A percentile compares a stretch with the other conserved stretches of the same genome.
Conservation (phyloP, 1,140 invertebrate genomes). For the Macrosteles quadrilineatus region DNA sequence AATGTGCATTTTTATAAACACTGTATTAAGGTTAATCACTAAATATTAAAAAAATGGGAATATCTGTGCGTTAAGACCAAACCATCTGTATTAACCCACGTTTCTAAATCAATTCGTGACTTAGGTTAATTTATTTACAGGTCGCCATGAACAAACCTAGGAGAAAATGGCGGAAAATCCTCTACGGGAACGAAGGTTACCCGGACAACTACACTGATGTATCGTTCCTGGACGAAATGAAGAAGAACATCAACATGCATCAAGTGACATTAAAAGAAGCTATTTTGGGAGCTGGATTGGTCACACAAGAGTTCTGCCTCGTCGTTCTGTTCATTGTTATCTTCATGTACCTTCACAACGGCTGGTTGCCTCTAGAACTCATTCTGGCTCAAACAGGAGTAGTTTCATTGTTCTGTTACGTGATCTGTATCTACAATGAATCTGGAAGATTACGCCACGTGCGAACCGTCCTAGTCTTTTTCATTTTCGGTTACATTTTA, state of each 20-base stretch:
- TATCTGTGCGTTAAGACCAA: too few relatives aligned
- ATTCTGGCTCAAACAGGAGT: conserved; percentile 59
- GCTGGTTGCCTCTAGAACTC: conserved; percentile 61
- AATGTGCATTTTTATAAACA: too few relatives aligned
- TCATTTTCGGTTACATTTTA: conserved; percentile 80
- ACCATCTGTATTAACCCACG: too few relatives aligned
- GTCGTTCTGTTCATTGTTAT: conserved; percentile 74
- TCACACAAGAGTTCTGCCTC: conserved; percentile 73
- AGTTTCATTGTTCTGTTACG: conserved; percentile 60
- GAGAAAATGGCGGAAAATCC: conserved; percentile 78
- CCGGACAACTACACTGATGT: conserved; percentile 92
- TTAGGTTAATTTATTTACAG: too few relatives aligned
- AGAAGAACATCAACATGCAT: conserved; percentile 78
- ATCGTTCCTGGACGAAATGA: conserved; percentile 80
- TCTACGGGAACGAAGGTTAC: conserved; percentile 84
- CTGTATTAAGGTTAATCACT: too few relatives aligned
- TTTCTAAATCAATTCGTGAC: too few relatives aligned
- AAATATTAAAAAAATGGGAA: too few relatives aligned
- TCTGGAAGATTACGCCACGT: conserved; percentile 54
- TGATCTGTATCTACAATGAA: conserved; percentile 54
- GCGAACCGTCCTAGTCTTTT: conserved; percentile 73
- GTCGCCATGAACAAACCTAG: neutral
- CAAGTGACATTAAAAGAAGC: conserved; percentile 68
- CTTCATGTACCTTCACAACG: conserved; percentile 72
- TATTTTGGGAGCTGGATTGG: conserved; percentile 67